Base-by-base conservation (phyloP, 2,888 invertebrate genomes). In the Drosophila phalerata region DNA sequence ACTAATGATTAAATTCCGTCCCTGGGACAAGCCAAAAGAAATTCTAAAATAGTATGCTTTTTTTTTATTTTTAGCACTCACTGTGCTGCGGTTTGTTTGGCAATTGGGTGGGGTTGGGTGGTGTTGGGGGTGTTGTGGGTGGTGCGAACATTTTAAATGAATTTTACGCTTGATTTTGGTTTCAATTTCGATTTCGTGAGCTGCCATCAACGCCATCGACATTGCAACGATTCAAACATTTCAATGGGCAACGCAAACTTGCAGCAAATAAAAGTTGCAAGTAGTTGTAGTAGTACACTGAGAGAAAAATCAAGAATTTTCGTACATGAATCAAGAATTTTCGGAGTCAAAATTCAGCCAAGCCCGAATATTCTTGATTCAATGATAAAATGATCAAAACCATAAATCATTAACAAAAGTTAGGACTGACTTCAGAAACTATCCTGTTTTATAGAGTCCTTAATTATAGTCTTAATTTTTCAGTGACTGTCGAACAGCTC, bases 151-250 rank as follows among this genome's bases (percentile, higher is more conserved):
- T 88, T 85, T 87, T 71, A 81, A 82, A 88, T 88, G 73, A 85
- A 82, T 82, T 82, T 88, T 82, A 78, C 82, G 82, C 82, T 81
- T 88, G 82, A 88, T 85, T 82, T 82, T 82, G 67, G 88, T 81
- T 85, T 85, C 79, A 70, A 87, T 78, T 74, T 85, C 79, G 72
- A 87, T 78, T 72, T 66, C 42, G 65, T 69, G 61, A 67, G 64
- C 74, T 61, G 64, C 66, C 81, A 43, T 45, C 64, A 30, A 43
- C 32, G 52, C 42, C 63, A 55, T 53, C 53, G 56, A 30, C 53
- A 56, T 62, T 65, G 69, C 57, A 53, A 32, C 56, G 17, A 47
- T 48, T 58, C 37, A 15, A 47, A 25, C 48, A 68, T 63, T 82
- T 79, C 73, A 82, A 85, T 79, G 70, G 72, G 56, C 60, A 67